Evolutionary conservation across 2,888 invertebrate genomes (phyloP).

Genomic region (Acronicta aceris): DNA sequence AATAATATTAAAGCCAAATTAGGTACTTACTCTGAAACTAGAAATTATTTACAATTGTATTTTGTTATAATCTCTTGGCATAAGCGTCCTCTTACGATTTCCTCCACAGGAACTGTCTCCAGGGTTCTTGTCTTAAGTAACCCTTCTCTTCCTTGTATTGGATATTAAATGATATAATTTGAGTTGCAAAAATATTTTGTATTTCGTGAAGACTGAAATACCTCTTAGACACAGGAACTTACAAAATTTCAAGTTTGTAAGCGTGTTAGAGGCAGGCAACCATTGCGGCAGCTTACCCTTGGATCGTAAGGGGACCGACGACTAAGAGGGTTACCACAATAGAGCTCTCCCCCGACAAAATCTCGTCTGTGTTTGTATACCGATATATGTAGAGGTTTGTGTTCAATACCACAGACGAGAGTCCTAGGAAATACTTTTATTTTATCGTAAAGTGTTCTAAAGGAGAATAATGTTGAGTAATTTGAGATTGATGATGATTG

Average conservation of each 20-base stretch:
- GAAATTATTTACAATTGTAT: no score
- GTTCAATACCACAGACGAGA: slow-evolving; percentile 36
- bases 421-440: neutral
- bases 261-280: slow-evolving; percentile 70
- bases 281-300: slow-evolving; percentile 75
- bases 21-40: no score
- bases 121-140: neutral
- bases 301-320: slow-evolving; percentile 71
- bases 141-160: no score
- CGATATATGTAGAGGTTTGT: slow-evolving; percentile 27
- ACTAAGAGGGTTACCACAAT: slow-evolving; percentile 86
- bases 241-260: slow-evolving; percentile 66
- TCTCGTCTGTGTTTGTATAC: slow-evolving; percentile 64
- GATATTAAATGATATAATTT: no score
- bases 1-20: no score
- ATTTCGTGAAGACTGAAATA: slow-evolving; percentile 39
- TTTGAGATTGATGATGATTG: no score
- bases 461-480: no score
- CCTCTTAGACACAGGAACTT: slow-evolving; percentile 62
- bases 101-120: neutral
- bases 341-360: slow-evolving; percentile 79
- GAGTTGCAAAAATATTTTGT: neutral
- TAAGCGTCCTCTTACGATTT: no score
- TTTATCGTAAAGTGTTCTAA: no score
- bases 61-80: no score